Evolutionary conservation across 1,140 invertebrate genomes (phyloP), one percentile per base, ranked within the genome.

Genomic region (Leptinotarsa undecemlineata): DNA sequence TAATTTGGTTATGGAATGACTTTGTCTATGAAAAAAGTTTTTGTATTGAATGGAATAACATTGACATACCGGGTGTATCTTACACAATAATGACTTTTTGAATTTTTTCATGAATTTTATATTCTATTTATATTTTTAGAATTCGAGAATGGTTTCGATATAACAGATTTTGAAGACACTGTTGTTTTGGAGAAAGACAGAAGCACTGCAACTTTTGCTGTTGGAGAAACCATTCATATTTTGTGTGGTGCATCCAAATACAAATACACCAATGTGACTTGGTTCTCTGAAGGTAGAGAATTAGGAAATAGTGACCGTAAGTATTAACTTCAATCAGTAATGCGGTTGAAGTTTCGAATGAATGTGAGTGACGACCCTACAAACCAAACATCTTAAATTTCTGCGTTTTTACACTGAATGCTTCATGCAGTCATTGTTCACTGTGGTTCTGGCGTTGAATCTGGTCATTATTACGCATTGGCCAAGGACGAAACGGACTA

Each of bases 241-340:
- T 86, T 82, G 6, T 91, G 90, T 79, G 87, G 85, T 3, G 89
- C 87, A 3, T 86, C 89, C 3, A 82, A 87, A 26, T 89, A 90
- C 70, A 87, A 89, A 78, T 90, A 86, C 42, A 69, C 23, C 4
- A 42, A 74, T 20, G 5, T 79, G 17, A 42, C 66, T 64, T 68
- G 76, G 64, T 74, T 76, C 21, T 48, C 61, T 23, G 74, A 78
- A 19, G 63, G 75, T 66, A 57, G 78, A 67, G 57, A 68, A 23
- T 21, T 77, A 48, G 19, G 72, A 26, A 19, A 23, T 33, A 69
- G 72, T 19, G 64, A 79, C 47, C 64, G 76, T 80, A 73, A 73
- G 33, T 23, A 26, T 57, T 6, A 11, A 42, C 33, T 3, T 11
- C 0, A 3, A 11, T 42, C 3, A 42, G 33, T 42, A 42, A 42